Evolutionary conservation across 2,113 vertebrate species (phyloP).

Genomic region (Rhinolophus sinicus): DNA sequence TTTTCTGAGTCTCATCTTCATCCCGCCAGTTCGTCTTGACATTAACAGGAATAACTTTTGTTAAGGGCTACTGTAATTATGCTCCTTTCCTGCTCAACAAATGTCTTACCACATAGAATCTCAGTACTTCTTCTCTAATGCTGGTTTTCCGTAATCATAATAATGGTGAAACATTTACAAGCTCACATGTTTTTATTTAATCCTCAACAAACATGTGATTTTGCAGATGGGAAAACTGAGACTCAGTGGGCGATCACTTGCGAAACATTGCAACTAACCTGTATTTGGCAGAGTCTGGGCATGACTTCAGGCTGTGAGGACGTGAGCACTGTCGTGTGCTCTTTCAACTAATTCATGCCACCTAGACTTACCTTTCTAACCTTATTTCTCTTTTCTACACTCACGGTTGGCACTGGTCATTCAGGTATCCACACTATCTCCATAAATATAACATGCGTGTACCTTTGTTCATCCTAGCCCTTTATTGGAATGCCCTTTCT

Average conservation of each 20-base stretch:
- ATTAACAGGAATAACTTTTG: slow-evolving; percentile 26
- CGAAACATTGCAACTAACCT: not conserved
- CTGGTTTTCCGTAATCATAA: not conserved
- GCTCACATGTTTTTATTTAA: not conserved
- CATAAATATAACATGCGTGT: not conserved
- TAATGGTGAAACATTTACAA: not conserved
- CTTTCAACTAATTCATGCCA: not conserved
- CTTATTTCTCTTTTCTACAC: not conserved
- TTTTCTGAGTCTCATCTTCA: slow-evolving; percentile 24
- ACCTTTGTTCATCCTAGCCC: not conserved
- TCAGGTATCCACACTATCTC: not conserved
- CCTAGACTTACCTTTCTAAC: slow-evolving; percentile 29
- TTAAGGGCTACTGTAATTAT: not conserved
- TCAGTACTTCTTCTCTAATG: slow-evolving; percentile 7
- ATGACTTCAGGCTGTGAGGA: not conserved
- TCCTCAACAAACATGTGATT: not conserved
- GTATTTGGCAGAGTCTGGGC: not conserved
- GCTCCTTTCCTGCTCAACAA: not conserved
- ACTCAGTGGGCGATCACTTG: not conserved
- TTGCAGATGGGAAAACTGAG: not conserved
- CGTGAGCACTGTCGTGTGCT: not conserved
- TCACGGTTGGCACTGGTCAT: not conserved
- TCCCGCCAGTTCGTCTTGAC: not conserved
- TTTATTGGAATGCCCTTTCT: not conserved
- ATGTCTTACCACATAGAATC: not conserved